Evolutionary conservation across 2,888 invertebrate species (phyloP), one percentile per base, ranked within the genome.

Genomic region (Gymnosoma rotundatum): DNA sequence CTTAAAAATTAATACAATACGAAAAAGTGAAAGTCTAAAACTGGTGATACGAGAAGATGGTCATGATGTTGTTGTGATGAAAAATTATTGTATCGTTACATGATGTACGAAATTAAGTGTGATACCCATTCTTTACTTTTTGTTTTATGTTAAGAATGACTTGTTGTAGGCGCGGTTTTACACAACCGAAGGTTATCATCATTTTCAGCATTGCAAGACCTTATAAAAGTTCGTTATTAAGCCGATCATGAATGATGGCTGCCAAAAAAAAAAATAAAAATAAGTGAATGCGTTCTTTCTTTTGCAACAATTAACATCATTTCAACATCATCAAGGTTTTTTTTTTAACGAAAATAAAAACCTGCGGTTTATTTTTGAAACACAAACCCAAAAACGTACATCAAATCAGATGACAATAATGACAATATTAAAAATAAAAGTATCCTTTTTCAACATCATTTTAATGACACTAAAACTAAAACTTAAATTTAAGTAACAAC

Each of bases 321-420:
- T 58, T 60, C 32, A 69, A 58, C 45, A 63, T 61, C 74, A 66
- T 74, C 84, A 84, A 84, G 84, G 84, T 81, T 84, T 74, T 74
- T 81, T 84, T 70, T 74, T 69, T 58, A 74, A 60, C 16, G 12
- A 61, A 54, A 72, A 18, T 38, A 66, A 73, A 58, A 73, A 50
- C 58, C 58, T 84, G 84, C 78, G 81, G 84, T 84, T 80, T 48
- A 69, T 14, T 36, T n/a, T 61, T 32, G 18, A 18, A 25, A 25
- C 18, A 52, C 66, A 72, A 58, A 56, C 20, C n/a, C n/a, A n/a
- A n/a, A n/a, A n/a, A n/a, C 20, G 32, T 12, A 2, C n/a, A 66
- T 48, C 75, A 84, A 84, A 84, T 81, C 81, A 78, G 81, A 81
- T 81, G 84, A 84, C 84, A 81, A 81, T 61, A 74, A 70, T 64